phyloP scores from a whole-genome alignment of 2,888 invertebrate genomes.

The Drosophila hamatofila region DNA sequence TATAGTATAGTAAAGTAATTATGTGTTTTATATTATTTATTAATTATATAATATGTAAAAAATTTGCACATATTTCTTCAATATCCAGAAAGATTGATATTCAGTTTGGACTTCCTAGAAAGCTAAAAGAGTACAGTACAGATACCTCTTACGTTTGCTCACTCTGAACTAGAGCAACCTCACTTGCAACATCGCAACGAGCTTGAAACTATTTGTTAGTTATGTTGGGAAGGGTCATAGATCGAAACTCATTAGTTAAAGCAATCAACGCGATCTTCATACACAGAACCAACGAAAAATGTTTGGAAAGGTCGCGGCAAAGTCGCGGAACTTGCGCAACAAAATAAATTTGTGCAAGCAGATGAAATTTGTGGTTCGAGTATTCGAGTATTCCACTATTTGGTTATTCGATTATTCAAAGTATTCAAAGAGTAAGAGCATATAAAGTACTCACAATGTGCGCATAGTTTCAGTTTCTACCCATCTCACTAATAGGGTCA shows the following conservation, averaged over 20 bases:
- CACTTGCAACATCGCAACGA: conserved; percentile 18
- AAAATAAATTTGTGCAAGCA: conserved; percentile 26
- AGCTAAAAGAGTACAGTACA: neutral
- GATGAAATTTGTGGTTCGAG: conserved; percentile 32
- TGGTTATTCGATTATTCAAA: conserved; percentile 30
- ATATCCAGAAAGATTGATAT: neutral
- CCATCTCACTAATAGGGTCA: conserved; percentile 61
- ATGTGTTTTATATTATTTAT: too few species aligned
- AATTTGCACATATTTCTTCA: neutral
- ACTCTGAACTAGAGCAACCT: neutral
- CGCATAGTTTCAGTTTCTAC: conserved; percentile 36
- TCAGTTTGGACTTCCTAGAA: neutral
- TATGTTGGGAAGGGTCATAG: conserved; percentile 45
- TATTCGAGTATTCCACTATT: conserved; percentile 4
- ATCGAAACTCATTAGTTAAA: conserved; percentile 54
- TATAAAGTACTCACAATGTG: conserved; percentile 10
- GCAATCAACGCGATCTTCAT: conserved; percentile 49
- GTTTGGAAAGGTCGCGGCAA: conserved; percentile 46
- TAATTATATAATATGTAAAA: neutral
- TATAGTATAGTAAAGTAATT: too few species aligned
- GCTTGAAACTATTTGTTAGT: conserved; percentile 21
- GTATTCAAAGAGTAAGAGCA: conserved; percentile 23
- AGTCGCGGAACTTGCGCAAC: conserved; percentile 49
- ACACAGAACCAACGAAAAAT: conserved; percentile 15
- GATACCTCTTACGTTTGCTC: neutral